Base-by-base conservation (phyloP, 1,140 invertebrate species). In the Ceratina calcarata region DNA sequence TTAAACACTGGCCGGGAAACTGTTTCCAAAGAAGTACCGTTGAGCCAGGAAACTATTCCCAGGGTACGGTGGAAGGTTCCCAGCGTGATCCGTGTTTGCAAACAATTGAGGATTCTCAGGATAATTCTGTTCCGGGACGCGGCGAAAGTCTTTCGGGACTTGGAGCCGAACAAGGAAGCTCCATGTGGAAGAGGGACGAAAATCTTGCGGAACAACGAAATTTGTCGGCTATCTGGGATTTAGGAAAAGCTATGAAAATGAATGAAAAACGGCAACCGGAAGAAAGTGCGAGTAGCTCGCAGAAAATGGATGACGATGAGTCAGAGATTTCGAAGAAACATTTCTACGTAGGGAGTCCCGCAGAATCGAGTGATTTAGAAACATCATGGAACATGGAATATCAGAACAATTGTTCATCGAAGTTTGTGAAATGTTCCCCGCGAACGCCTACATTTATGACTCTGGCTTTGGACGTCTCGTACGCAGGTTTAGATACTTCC, bases 401-500 rank as follows among this genome's bases (percentile, higher is more conserved):
- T 20, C 18, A 7, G 0, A 37, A 51, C 10, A 77, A 16, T 8
- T 13, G 0, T 7, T 7, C 3, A 0, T 49, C 27, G 18, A 70
- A 1, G 20, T 51, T 70, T 0, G 57, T 15, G 6, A 15, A 24
- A 0, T 22, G 49, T 4, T 55, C 76, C 0, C 76, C 76, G 13
- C 65, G 78, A 58, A 32, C 83, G 0, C 69, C 83, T 1, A 83
- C 81, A 3, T 90, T 90, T 45, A 62, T 80, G 13, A 83, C 83
- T 2, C 76, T 92, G 24, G 92, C 90, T 1, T 74, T 93, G 55
- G 88, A 92, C 49, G 92, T 91, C n/a, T 91, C 92, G 1, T 88
- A 86, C 51, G 85, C 86, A 10, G 87, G 81, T 7, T 27, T 86
- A 0, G 82, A 78, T n/a, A 55, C 51, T n/a, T 80, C 82, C 18